Conservation (phyloP, 2,113 vertebrate species). For the Tapirus terrestris region DNA sequence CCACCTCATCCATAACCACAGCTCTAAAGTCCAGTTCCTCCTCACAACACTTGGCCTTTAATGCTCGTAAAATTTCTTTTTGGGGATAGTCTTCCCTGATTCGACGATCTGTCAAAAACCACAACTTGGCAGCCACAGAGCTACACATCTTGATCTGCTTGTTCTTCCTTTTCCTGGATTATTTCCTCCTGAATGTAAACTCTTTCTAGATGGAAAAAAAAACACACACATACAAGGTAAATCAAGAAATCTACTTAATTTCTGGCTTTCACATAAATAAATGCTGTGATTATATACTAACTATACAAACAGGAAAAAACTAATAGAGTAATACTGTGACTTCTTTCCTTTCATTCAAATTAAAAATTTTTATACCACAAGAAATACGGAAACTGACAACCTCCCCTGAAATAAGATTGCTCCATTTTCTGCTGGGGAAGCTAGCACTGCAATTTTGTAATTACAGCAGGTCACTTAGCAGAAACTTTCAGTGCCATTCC, state of each 20-base stretch:
- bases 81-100: constrained; percentile 91
- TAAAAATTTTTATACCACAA: neutral
- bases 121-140: constrained; percentile 87
- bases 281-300: neutral
- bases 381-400: neutral
- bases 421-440: neutral
- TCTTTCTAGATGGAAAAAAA: constrained; percentile 75
- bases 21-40: constrained; percentile 89
- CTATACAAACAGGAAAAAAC: neutral
- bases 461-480: neutral
- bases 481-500: neutral
- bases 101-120: constrained; percentile 91
- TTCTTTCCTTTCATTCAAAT: constrained; percentile 3
- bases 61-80: constrained; percentile 88
- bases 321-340: neutral
- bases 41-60: constrained; percentile 90
- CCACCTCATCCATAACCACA: constrained; percentile 90
- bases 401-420: neutral
- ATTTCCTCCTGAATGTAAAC: constrained; percentile 71
- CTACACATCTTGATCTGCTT: constrained; percentile 88
- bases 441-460: neutral
- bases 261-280: constrained; percentile 32
- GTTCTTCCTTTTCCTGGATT: constrained; percentile 71
- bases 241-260: constrained; percentile 10
- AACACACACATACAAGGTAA: constrained; percentile 58